Conservation (phyloP, 2,888 invertebrate genomes). For the Synanthedon tipuliformis region DNA sequence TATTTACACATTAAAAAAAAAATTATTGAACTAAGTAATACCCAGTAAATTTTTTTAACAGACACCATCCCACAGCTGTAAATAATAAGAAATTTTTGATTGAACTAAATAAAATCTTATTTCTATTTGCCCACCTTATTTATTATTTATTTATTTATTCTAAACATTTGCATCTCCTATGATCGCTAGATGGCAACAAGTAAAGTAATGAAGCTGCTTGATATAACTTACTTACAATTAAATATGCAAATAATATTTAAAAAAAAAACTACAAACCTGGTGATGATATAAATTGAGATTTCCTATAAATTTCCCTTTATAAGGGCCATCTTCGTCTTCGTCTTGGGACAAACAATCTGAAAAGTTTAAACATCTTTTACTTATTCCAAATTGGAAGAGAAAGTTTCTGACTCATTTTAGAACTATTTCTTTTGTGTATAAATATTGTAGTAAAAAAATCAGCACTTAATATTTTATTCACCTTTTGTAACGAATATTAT, state of each 20-base stretch:
- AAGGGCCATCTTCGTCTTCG: slow-evolving; percentile 79
- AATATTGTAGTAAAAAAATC: no score
- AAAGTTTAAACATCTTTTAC: slow-evolving; percentile 2
- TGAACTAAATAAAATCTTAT: no score
- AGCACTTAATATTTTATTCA: slow-evolving; percentile 8
- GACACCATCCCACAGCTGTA: no score
- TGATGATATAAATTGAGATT: slow-evolving; percentile 92
- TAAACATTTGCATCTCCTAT: no score
- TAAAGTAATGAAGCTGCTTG: background rate
- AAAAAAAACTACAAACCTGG: slow-evolving; percentile 51
- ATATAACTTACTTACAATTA: background rate
- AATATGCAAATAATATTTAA: background rate
- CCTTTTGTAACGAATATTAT: slow-evolving; percentile 33
- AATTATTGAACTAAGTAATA: no score
- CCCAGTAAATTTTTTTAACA: no score
- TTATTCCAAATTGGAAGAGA: slow-evolving; percentile 21
- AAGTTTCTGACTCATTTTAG: slow-evolving; percentile 21
- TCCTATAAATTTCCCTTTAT: slow-evolving; percentile 84
- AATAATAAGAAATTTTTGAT: no score
- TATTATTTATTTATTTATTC: no score
- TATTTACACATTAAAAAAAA: no score
- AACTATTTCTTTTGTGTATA: no score
- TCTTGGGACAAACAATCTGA: slow-evolving; percentile 64
- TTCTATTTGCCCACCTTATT: no score
- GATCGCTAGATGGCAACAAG: no score